Percentiles rank a stretch among this genome's conserved stretches.
phyloP scores from a whole-genome alignment of 2,113 vertebrate genomes.

The Xenopus tropicalis region DNA sequence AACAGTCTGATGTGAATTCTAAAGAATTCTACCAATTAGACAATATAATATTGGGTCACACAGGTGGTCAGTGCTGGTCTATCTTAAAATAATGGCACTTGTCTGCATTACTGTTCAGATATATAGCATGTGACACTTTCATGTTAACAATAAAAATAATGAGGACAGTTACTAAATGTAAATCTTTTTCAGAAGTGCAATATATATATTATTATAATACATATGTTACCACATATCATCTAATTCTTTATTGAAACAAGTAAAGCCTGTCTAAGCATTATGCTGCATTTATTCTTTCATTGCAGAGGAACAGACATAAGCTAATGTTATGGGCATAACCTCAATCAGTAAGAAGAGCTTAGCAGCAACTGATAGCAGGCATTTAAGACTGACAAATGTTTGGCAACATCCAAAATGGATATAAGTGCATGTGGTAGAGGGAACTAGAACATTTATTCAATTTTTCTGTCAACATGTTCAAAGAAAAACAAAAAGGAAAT shows the following conservation, averaged over 20 bases:
- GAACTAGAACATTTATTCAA: conserved; percentile 7
- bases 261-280: background rate
- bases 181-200: too few species aligned
- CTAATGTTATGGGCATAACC: conserved; percentile 6
- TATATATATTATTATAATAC: too few species aligned
- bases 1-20: too few species aligned
- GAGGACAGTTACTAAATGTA: too few species aligned
- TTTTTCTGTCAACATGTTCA: conserved; percentile 24
- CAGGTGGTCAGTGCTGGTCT: too few species aligned
- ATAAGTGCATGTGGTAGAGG: conserved; percentile 10
- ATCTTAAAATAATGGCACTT: too few species aligned
- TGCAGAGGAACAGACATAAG: background rate
- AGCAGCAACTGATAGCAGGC: background rate
- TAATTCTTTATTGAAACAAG: conserved; percentile 4
- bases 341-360: conserved; percentile 12
- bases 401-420: conserved; percentile 24
- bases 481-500: conserved; percentile 15
- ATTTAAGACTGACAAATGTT: conserved; percentile 10
- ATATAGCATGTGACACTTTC: too few species aligned
- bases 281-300: conserved; percentile 1
- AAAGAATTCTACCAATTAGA: too few species aligned
- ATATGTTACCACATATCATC: background rate
- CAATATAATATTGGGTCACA: too few species aligned
- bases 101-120: too few species aligned
- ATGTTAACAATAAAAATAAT: too few species aligned